A percentile compares a stretch with the other conserved stretches of the same genome.
phyloP scores from a whole-genome alignment of 2,113 vertebrate genomes.

The Aspiorhynchus laticeps region DNA sequence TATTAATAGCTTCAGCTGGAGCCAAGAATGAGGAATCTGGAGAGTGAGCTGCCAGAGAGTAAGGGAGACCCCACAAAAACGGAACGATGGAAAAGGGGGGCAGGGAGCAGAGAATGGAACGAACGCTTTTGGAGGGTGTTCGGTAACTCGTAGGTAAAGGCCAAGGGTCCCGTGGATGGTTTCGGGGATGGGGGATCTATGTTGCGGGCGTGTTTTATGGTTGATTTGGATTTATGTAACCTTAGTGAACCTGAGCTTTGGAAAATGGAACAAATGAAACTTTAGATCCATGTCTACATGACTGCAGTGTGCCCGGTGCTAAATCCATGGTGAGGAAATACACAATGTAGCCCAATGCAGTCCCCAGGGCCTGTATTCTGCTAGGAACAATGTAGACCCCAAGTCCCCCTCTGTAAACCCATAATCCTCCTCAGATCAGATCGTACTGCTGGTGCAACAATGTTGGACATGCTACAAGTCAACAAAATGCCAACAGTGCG shows the following conservation, averaged over 20 bases:
- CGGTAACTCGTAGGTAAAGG: slow-evolving; percentile 58
- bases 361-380: slow-evolving; percentile 53
- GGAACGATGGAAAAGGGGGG: slow-evolving; percentile 24
- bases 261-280: slow-evolving; percentile 77
- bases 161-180: slow-evolving; percentile 22
- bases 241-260: slow-evolving; percentile 70
- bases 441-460: slow-evolving; percentile 34
- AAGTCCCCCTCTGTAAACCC: slow-evolving; percentile 42
- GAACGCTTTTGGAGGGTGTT: slow-evolving; percentile 51
- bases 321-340: slow-evolving; percentile 59
- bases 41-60: slow-evolving; percentile 75
- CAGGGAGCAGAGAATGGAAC: slow-evolving; percentile 24
- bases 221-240: slow-evolving; percentile 67
- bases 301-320: slow-evolving; percentile 58
- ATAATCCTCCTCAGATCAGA: slow-evolving; percentile 35
- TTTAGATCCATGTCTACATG: slow-evolving; percentile 69
- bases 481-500: neutral
- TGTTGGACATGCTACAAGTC: slow-evolving; percentile 22
- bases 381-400: slow-evolving; percentile 56
- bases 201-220: slow-evolving; percentile 54
- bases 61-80: slow-evolving; percentile 72
- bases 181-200: slow-evolving; percentile 42
- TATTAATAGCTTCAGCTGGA: slow-evolving; percentile 80
- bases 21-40: slow-evolving; percentile 77
- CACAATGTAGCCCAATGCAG: slow-evolving; percentile 58